Evolutionary conservation across 2,113 vertebrate genomes (phyloP).

Genomic region (Suncus etruscus): DNA sequence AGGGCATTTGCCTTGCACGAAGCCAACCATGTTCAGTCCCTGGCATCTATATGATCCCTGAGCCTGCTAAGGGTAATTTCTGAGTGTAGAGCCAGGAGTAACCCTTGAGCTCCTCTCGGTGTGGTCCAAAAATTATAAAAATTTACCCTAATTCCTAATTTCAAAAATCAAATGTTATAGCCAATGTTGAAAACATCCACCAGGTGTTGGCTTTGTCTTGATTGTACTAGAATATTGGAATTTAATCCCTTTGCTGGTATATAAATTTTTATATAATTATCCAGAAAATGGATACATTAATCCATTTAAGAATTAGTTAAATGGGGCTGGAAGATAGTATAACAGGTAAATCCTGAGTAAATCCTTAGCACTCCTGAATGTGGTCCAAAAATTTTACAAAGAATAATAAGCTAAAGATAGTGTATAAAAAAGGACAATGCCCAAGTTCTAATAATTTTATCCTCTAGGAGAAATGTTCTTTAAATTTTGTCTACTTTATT

Average conservation of each 20-base stretch:
- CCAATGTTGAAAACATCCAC: background rate
- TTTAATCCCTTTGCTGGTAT: constrained; percentile 48
- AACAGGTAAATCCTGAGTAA: too few species aligned
- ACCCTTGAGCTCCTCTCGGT: too few species aligned
- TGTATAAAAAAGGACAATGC: background rate
- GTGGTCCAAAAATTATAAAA: too few species aligned
- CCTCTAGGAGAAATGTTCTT: background rate
- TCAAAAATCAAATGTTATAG: constrained; percentile 24
- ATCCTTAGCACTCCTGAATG: too few species aligned
- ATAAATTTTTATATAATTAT: background rate
- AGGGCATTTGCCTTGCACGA: too few species aligned
- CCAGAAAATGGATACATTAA: constrained; percentile 21
- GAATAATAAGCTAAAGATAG: constrained; percentile 34
- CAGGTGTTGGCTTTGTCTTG: background rate
- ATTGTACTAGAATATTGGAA: background rate
- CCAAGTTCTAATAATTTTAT: background rate
- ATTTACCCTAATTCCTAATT: background rate
- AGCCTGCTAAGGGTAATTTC: too few species aligned
- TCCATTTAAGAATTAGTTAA: constrained; percentile 43
- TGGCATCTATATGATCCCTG: too few species aligned
- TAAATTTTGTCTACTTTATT: background rate
- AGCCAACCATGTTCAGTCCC: too few species aligned
- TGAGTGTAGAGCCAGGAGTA: too few species aligned
- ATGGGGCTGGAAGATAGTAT: too few species aligned
- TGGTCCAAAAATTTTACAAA: too few species aligned